Evolutionary conservation across 2,888 invertebrate genomes (phyloP).

Genomic region (Dasypogon diadema): DNA sequence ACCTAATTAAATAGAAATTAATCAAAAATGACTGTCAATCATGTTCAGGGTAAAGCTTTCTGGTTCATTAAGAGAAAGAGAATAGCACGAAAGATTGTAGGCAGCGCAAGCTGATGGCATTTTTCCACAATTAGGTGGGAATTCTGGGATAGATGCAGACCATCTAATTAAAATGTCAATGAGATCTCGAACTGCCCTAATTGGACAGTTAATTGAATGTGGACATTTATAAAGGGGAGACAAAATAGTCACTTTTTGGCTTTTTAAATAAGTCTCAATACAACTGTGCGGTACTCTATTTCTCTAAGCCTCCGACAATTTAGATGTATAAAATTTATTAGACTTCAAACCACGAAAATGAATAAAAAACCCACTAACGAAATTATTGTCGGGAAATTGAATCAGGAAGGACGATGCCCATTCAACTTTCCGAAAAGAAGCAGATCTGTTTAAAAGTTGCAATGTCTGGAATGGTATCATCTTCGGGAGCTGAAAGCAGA

Average conservation of each 20-base stretch:
- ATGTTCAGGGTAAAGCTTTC: background rate
- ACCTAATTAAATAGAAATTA: background rate
- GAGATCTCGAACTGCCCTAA: background rate
- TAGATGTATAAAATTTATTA: background rate
- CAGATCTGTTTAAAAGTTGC: slow-evolving; percentile 21
- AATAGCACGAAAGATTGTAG: background rate
- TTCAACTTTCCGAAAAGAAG: background rate
- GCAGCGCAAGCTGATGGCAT: background rate
- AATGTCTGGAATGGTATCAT: slow-evolving; percentile 18
- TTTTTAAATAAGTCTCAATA: background rate
- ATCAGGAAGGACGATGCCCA: slow-evolving; percentile 18
- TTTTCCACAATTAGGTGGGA: background rate
- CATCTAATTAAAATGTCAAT: slow-evolving; percentile 26
- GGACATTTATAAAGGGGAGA: background rate
- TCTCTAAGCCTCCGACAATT: background rate
- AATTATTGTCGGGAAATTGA: slow-evolving; percentile 49
- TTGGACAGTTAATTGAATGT: slow-evolving; percentile 21
- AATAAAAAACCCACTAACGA: slow-evolving; percentile 12
- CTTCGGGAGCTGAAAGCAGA: slow-evolving; percentile 23
- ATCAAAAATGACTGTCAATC: background rate
- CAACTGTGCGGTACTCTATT: background rate
- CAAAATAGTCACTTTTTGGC: background rate
- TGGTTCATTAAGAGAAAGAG: background rate
- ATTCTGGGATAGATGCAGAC: background rate
- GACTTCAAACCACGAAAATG: slow-evolving; percentile 2